phyloP scores from a whole-genome alignment of 2,113 vertebrate species.

The Sapajus apella region DNA sequence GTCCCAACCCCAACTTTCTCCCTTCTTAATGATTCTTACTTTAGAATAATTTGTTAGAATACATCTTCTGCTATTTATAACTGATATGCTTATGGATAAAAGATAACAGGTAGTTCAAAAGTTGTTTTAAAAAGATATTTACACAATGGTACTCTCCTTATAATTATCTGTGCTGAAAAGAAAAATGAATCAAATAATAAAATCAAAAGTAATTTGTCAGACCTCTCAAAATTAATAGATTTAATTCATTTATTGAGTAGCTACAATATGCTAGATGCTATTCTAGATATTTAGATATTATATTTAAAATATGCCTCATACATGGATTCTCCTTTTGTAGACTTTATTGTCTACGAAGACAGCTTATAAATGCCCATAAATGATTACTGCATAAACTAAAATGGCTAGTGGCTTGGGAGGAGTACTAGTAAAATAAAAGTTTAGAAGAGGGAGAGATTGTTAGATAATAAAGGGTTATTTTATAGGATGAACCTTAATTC shows the following conservation, averaged over 20 bases:
- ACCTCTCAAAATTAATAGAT: not conserved
- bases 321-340: not conserved
- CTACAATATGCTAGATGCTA: not conserved
- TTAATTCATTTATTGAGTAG: not conserved
- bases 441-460: not conserved
- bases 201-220: not conserved
- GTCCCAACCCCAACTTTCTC: not conserved
- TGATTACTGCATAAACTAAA: not conserved
- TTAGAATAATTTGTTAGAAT: not conserved
- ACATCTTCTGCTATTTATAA: not conserved
- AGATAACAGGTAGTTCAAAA: not conserved
- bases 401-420: not conserved
- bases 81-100: not conserved
- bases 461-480: not conserved
- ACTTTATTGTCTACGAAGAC: not conserved
- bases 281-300: not conserved
- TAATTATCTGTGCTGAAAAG: not conserved
- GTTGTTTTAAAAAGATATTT: not conserved
- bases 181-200: conserved; percentile 25
- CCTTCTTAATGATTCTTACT: not conserved
- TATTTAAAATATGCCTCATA: not conserved
- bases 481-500: not conserved
- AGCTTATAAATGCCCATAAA: not conserved
- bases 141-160: not conserved
- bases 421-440: not conserved